Evolutionary conservation across 2,888 invertebrate species (phyloP), one percentile per base, ranked within the genome.

Genomic region (Falcaria lacertinaria): DNA sequence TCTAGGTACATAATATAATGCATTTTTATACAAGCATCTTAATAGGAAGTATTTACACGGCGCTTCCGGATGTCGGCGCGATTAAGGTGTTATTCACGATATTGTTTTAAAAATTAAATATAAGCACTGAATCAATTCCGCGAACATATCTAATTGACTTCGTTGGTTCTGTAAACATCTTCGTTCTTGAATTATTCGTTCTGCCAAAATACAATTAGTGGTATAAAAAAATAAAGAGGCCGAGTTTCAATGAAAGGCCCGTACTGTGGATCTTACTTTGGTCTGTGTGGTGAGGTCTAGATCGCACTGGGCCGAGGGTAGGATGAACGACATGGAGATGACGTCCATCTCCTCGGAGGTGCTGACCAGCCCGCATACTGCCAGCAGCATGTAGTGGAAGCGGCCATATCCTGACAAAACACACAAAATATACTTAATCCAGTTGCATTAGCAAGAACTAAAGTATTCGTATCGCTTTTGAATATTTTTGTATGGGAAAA

Each of bases 301-400:
- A 90, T 97, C 97, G 91, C 97, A 97, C 86, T 97, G 95, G 57
- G 97, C 97, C 66, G 96, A 96, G 36, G 97, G 97, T 52, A 97
- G 90, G 83, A 97, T 96, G 91, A 97, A 97, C 60, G 97, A 97
- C 94, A 97, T 96, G 66, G 96, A 96, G 73, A 97, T 95, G 90
- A 97, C 96, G 90, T 97, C 97, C 94, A 97, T 96, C 91, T 97
- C 97, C 91, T 97, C 97, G 83, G 96, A 96, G 60, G 96, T 96
- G 90, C 95, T 96, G 84, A 97, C 97, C 89, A 97, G 95, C 64
- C 97, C 97, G 90, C 97, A 97, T 81, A 97, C 94, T 76, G 94
- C 93, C 90, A 97, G 90, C 77, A 97, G 91, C 71, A 95, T 90
- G 87, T 96, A 95, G 87, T 97, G 97, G 87, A 97, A 97, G 85